A percentile compares a stretch with the other conserved stretches of the same genome.
These are phyloP conservation scores for Thalassaphorura encarpata DNA, from an alignment of 1,140 invertebrate genomes.

Conservation along the genomic window DNA sequence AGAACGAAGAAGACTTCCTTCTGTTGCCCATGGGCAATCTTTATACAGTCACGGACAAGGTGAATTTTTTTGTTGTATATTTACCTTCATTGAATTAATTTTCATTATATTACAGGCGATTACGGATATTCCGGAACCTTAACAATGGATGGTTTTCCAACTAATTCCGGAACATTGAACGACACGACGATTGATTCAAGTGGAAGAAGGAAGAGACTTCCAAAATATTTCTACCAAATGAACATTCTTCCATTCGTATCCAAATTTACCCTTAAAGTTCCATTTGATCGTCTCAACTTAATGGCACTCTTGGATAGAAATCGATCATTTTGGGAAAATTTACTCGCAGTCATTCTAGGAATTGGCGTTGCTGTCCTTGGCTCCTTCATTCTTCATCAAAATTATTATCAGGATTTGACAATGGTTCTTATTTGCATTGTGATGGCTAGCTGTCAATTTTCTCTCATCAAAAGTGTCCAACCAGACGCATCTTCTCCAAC, in stretches of 20 bases:
- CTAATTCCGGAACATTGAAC: not conserved
- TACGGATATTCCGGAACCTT: too few species aligned
- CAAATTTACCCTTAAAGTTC: constrained; percentile 33
- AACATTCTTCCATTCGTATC: constrained; percentile 21
- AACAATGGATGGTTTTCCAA: constrained; percentile 5
- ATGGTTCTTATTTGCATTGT: constrained; percentile 94
- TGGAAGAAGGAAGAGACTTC: constrained; percentile 19
- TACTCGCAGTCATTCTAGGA: constrained; percentile 71
- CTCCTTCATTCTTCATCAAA: constrained; percentile 65
- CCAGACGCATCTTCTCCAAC: constrained; percentile 96
- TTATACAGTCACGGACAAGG: constrained; percentile 12
- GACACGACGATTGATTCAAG: not conserved
- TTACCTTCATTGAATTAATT: too few species aligned
- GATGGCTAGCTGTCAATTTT: constrained; percentile 95
- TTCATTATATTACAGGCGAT: too few species aligned
- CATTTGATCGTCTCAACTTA: constrained; percentile 83
- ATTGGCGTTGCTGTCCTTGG: constrained; percentile 77
- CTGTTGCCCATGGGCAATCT: too few species aligned
- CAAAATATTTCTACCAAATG: constrained; percentile 28
- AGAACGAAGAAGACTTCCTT: constrained; percentile 16
- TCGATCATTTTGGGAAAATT: constrained; percentile 69
- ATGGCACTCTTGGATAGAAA: constrained; percentile 89
- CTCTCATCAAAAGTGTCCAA: constrained; percentile 94
- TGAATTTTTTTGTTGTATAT: too few species aligned
- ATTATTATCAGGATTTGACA: constrained; percentile 83